These are phyloP conservation scores for Nannobrachium achirus DNA, from an alignment of 2,113 vertebrate species.

Conservation along the genomic window DNA sequence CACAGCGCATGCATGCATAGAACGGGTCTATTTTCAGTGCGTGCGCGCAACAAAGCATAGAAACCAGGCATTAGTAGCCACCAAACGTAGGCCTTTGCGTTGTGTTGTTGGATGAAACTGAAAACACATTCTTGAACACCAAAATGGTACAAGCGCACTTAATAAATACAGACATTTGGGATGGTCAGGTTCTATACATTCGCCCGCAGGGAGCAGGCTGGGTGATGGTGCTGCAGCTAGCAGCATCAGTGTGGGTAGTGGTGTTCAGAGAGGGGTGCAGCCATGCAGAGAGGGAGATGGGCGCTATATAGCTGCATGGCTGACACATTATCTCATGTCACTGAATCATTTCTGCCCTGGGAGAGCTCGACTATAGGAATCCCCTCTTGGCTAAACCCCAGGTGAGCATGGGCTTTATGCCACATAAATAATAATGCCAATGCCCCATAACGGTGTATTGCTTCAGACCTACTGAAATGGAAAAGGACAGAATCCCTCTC, in stretches of 20 bases:
- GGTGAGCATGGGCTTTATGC: conserved; percentile 21
- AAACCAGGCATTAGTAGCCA: too few relatives aligned
- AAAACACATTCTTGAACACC: too few relatives aligned
- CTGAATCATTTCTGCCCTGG: conserved; percentile 41
- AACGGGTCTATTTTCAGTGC: too few relatives aligned
- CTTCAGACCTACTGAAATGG: background rate
- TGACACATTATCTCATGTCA: conserved; percentile 58
- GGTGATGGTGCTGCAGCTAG: conserved; percentile 32
- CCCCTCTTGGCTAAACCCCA: conserved; percentile 28
- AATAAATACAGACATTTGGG: too few relatives aligned
- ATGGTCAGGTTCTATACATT: conserved; percentile 43
- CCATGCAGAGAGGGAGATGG: conserved; percentile 59
- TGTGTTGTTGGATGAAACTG: too few relatives aligned
- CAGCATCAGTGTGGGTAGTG: too few relatives aligned
- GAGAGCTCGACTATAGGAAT: conserved; percentile 26
- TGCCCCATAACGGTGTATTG: conserved; percentile 7
- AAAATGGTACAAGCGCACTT: too few relatives aligned
- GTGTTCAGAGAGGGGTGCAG: conserved; percentile 42
- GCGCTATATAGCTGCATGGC: conserved; percentile 41
- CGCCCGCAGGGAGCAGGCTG: conserved; percentile 46
- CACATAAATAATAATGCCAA: conserved; percentile 1
- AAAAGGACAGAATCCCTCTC: background rate
- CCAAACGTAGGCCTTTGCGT: too few relatives aligned
- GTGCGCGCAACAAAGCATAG: too few relatives aligned
- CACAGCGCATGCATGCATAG: too few relatives aligned